phyloP scores from a whole-genome alignment of 2,797 vertebrate species.

The Channa striata region DNA sequence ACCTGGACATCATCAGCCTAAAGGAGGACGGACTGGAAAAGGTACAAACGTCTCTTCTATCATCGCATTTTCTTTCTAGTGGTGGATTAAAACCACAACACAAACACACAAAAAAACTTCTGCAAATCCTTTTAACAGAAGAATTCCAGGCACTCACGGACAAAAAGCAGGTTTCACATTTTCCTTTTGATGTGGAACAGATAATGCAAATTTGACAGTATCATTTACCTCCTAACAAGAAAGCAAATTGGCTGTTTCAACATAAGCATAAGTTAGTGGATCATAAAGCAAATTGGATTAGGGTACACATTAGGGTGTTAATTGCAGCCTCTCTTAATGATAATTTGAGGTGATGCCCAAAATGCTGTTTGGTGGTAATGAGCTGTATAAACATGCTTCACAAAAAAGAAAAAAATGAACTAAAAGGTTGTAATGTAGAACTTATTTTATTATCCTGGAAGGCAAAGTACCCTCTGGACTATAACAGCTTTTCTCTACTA shows the following conservation, averaged over 20 bases:
- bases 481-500: conserved; percentile 67
- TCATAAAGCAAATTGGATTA: conserved; percentile 87
- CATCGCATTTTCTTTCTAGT: not conserved
- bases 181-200: conserved; percentile 45
- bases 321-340: conserved; percentile 82
- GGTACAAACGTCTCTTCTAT: conserved; percentile 77
- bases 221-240: conserved; percentile 86
- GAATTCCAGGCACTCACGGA: conserved; percentile 32
- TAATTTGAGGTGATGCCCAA: conserved; percentile 81
- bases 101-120: conserved; percentile 6
- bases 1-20: conserved; percentile 96
- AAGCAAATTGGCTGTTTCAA: conserved; percentile 83
- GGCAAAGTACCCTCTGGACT: conserved; percentile 62
- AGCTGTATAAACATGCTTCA: conserved; percentile 75
- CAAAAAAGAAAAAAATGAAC: conserved; percentile 26
- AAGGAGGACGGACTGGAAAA: conserved; percentile 98
- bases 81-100: conserved; percentile 1
- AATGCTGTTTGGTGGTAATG: conserved; percentile 80
- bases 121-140: conserved; percentile 1
- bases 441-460: conserved; percentile 70
- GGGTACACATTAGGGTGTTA: conserved; percentile 82
- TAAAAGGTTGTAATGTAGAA: conserved; percentile 64
- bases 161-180: conserved; percentile 40
- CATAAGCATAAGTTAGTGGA: conserved; percentile 83
- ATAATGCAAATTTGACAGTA: conserved; percentile 74